These are phyloP conservation scores for Dioctria linearis DNA, from an alignment of 2,888 invertebrate species.

Conservation along the genomic window DNA sequence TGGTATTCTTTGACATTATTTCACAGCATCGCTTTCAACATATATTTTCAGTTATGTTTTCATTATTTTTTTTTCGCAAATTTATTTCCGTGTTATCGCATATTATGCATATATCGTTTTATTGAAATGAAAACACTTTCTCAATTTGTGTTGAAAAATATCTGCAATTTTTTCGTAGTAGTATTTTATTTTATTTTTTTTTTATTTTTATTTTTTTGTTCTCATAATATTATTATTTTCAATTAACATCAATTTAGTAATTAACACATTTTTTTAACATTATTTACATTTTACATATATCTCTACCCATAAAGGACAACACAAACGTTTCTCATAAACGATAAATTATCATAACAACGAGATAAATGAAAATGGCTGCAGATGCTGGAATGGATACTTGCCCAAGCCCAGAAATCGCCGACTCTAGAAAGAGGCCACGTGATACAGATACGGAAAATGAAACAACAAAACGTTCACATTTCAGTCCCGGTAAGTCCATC, in stretches of 20 bases:
- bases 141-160: too few species aligned
- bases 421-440: slow-evolving; percentile 91
- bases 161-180: background rate
- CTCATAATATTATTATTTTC: slow-evolving; percentile 32
- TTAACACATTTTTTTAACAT: slow-evolving; percentile 49
- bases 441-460: slow-evolving; percentile 91
- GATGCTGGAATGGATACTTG: slow-evolving; percentile 95
- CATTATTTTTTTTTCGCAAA: too few species aligned
- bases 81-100: too few species aligned
- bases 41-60: too few species aligned
- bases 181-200: background rate
- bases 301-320: slow-evolving; percentile 18
- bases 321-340: slow-evolving; percentile 41
- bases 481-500: slow-evolving; percentile 84
- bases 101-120: too few species aligned
- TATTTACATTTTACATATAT: slow-evolving; percentile 51
- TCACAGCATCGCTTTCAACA: too few species aligned
- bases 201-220: slow-evolving; percentile 21
- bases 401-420: slow-evolving; percentile 90
- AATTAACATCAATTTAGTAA: slow-evolving; percentile 43
- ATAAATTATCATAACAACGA: slow-evolving; percentile 46
- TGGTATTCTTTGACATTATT: too few species aligned
- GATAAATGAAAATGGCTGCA: slow-evolving; percentile 80
- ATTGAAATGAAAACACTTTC: too few species aligned
- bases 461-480: slow-evolving; percentile 91